Conservation (phyloP, 2,888 invertebrate species). For the Adela reaumurella region DNA sequence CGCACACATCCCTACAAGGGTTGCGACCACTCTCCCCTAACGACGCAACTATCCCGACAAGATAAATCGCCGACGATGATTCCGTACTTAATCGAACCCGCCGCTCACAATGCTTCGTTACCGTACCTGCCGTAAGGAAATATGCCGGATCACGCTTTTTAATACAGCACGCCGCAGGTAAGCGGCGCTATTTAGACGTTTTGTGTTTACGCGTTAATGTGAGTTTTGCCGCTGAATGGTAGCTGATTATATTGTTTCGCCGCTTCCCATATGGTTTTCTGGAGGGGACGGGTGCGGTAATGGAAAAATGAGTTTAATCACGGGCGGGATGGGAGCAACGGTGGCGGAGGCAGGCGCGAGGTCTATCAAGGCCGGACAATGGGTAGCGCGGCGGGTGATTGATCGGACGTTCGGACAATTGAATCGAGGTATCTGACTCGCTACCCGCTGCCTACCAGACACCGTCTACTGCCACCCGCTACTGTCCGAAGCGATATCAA, state of each 20-base stretch:
- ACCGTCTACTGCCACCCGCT: conserved; percentile 13
- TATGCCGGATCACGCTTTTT: conserved; percentile 47
- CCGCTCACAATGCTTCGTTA: conserved; percentile 52
- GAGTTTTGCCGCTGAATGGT: conserved; percentile 26
- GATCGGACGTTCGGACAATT: not conserved
- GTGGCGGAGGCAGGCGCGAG: not conserved
- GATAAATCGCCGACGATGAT: conserved; percentile 37
- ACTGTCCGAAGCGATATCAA: not conserved
- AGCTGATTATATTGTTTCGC: conserved; percentile 53
- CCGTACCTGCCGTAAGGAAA: conserved; percentile 26
- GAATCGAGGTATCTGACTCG: not conserved
- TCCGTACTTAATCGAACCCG: conserved; percentile 33
- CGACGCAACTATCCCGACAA: conserved; percentile 5
- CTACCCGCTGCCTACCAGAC: not conserved
- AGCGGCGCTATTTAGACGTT: conserved; percentile 5
- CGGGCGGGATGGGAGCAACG: not conserved
- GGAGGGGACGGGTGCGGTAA: conserved; percentile 30
- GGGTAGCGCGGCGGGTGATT: not conserved
- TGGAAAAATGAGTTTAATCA: conserved; percentile 42
- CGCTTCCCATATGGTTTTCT: conserved; percentile 26
- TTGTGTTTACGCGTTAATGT: conserved; percentile 9
- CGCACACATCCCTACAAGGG: not conserved
- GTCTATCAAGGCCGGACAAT: not conserved
- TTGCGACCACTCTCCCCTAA: not conserved
- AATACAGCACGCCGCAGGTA: conserved; percentile 25